Base-by-base conservation (phyloP, 1,140 invertebrate species). In the Micrasema minimum region DNA sequence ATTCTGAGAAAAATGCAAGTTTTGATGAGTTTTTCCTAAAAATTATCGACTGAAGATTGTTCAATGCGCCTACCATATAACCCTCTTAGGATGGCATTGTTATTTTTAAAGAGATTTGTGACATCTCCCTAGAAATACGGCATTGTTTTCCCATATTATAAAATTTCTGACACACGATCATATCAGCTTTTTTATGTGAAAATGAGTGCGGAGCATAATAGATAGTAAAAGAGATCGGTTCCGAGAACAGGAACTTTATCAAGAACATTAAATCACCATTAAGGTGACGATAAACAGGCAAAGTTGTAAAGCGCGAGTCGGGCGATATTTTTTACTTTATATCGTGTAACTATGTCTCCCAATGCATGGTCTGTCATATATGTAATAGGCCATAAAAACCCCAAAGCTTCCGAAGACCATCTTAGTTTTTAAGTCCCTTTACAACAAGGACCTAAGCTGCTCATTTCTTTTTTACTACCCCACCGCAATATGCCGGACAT, bases 271-370 rank as follows among this genome's bases (percentile, higher is more conserved):
- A 38, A 16, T n/a, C 26, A 18, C 53, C 14, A 37, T n/a, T n/a
- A n/a, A n/a, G 12, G 23, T 14, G 53, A 5, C 53, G 26, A 6
- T 57, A 57, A 57, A 57, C 53, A 37, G 53, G n/a, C 6, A 11
- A 57, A 37, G 53, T 38, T 37, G 53, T 37, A 57, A 57, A 57
- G 53, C 16, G 7, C 18, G 31, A 37, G 26, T 37, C 53, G n/a
- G 20, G 53, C 53, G 53, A 57, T 57, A 57, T 57, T 57, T 57
- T 57, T 57, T 57, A 35, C 53, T 57, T 57, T 57, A 57, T 16
- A 16, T 20, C 53, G n/a, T 57, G 53, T 57, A 57, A 38, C 23
- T 37, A 35, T 35, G 53, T 16, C 31, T 57, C 37, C 31, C 14
- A 20, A 57, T 57, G 37, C 53, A 31, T 35, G 53, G 53, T 57